A percentile compares a stretch with the other conserved stretches of the same genome.
Evolutionary conservation across 2,113 vertebrate genomes (phyloP).

Genomic region (Pardalotus punctatus): DNA sequence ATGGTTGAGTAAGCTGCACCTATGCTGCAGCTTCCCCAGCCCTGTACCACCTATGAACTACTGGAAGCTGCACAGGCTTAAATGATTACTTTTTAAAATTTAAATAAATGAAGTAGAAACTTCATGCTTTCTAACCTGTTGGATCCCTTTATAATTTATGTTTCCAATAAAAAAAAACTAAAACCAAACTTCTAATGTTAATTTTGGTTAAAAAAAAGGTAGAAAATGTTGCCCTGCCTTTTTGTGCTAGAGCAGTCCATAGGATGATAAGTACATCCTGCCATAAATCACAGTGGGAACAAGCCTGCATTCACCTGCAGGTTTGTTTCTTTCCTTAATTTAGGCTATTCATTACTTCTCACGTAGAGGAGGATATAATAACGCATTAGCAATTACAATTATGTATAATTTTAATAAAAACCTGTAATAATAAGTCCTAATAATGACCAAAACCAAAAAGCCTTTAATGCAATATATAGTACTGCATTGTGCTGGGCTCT

Average conservation of each 20-base stretch:
- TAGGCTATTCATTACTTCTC: conserved; percentile 27
- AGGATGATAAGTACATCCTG: not conserved
- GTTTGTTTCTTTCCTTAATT: conserved; percentile 18
- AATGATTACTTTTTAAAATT: not conserved
- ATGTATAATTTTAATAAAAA: conserved; percentile 29
- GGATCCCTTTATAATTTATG: not conserved
- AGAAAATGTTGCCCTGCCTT: not conserved
- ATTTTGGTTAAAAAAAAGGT: not conserved
- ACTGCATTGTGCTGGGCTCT: not conserved
- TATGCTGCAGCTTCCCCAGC: not conserved
- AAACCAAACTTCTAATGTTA: not conserved
- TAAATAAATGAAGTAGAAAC: not conserved
- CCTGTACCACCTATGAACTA: not conserved
- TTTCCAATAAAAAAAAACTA: not conserved
- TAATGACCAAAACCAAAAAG: not conserved
- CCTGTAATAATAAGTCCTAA: not conserved
- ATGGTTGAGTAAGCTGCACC: conserved; percentile 51
- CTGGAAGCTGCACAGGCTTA: not conserved
- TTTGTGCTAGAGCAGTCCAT: not conserved
- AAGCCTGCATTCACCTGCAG: not conserved
- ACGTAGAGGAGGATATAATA: not conserved
- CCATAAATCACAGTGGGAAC: not conserved
- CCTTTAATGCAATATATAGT: not conserved
- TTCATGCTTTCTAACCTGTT: not conserved
- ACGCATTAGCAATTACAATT: not conserved